phyloP scores from a whole-genome alignment of 2,888 invertebrate species.

The Sarcophaga subvicina region DNA sequence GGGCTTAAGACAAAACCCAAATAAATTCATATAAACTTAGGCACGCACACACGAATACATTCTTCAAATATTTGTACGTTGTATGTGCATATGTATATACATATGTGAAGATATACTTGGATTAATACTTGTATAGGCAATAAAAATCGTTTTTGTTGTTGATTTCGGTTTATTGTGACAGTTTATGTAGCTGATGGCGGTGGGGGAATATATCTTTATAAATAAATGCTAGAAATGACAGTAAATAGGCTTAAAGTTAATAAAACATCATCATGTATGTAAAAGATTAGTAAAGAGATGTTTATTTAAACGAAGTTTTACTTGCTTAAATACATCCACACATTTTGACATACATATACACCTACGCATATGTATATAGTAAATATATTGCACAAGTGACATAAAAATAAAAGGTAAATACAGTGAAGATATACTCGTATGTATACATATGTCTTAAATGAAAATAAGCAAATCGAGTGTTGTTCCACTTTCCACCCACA shows the following conservation, averaged over 20 bases:
- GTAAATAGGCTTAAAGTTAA: conserved; percentile 50
- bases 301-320: conserved; percentile 31
- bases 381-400: background rate
- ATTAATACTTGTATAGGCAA: background rate
- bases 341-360: too few relatives aligned
- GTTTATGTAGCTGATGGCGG: background rate
- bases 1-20: background rate
- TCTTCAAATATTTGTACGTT: background rate
- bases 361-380: too few relatives aligned
- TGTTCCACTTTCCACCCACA: background rate
- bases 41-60: too few relatives aligned
- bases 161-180: background rate
- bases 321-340: background rate
- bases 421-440: background rate
- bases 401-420: conserved; percentile 5
- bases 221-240: conserved; percentile 15
- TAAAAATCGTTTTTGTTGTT: background rate
- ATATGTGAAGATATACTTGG: background rate
- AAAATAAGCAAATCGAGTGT: background rate
- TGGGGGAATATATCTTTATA: background rate
- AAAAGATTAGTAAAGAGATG: conserved; percentile 32
- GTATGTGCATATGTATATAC: background rate
- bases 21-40: conserved; percentile 1
- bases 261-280: conserved; percentile 42
- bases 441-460: background rate